Evolutionary conservation across 2,113 vertebrate genomes (phyloP), one percentile per base, ranked within the genome.

Genomic region (Colinus virginianus): DNA sequence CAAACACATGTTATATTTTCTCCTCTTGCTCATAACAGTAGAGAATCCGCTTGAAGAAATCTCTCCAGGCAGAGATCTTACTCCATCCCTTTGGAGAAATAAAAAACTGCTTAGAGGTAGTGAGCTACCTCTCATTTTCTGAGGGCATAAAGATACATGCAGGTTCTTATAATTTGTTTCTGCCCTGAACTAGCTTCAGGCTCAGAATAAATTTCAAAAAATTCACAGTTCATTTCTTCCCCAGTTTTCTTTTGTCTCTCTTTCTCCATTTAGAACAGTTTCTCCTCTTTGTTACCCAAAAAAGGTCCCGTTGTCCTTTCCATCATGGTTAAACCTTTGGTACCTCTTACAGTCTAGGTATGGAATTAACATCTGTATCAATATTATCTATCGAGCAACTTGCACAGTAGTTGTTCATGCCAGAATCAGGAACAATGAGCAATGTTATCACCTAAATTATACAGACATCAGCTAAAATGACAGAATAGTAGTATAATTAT

Each of bases 391-490:
- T 2, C 51, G 40, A 83, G 48, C 58, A 3, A 53, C n/a, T 71
- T 53, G 21, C 16, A 77, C 30, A 58, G n/a, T 42, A 80, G 42
- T 8, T 84, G 32, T 40, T 38, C 0, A 0, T 67, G 32, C 7
- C 36, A 46, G 4, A 40, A 40, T 40, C 40, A 40, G 40, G 40
- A 40, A 40, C 40, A 40, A 40, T 40, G 40, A 40, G 40, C 40
- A 40, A 12, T 13, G 40, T 40, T 40, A 40, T 40, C 40, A 40
- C 40, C 40, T 40, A 40, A 40, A 40, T 40, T 40, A 12, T 13
- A 12, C 40, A 40, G 40, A 40, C 12, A 40, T 40, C 40, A 40
- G 40, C 40, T 40, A 40, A 40, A 40, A 40, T 40, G 40, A 12
- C 12, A 12, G 40, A 40, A 40, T 40, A 40, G 40, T 40, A 40